Base-by-base conservation (phyloP, 2,797 vertebrate species). In the Peromyscus attwateri region DNA sequence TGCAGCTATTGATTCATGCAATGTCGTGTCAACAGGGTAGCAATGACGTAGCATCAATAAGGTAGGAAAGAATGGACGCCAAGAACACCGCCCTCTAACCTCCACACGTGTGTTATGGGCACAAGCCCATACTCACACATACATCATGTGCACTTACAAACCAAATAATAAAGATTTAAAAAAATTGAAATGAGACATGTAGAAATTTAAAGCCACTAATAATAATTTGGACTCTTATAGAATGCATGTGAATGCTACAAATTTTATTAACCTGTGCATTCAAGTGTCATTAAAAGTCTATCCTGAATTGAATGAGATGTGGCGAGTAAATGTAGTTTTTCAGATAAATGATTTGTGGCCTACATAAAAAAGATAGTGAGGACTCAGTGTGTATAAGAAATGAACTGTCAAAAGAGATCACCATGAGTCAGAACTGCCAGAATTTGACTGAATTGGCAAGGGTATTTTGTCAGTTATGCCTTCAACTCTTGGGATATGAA, bases 1-100 rank as follows among this genome's bases (percentile, higher is more conserved):
- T 99, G 99, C 99, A 99, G 99, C 99, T 99, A 99, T 99, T 99
- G 98, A 98, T 99, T 98, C 98, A 98, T 99, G 98, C 98, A 99
- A 99, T 98, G 98, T 99, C 99, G 98, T 99, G 98, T 99, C 98
- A 91, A 27, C 3, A 37, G 25, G 6, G 8, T 66, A 3, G 21
- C 49, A 31, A 6, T 19, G 34, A 23, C 11, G 40, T 19, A 37
- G 2, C 13, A 8, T 73, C 49, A 37, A 57, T 4, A 40, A 9
- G 23, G 37, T 40, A 16, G 13, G 4, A 40, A 23, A 71, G 4
- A 87, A 73, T 29, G 9, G 19, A 19, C 9, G 12, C 23, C 34
- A 81, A 6, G 2, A 37, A 73, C 27, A 14, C 55, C 27, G 1
- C 2, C 25, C 27, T 29, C n/a, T 57, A 27, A 29, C 14, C 8